These are phyloP conservation scores for Hydrotaea diabolus DNA, from an alignment of 2,888 invertebrate species.

Conservation along the genomic window DNA sequence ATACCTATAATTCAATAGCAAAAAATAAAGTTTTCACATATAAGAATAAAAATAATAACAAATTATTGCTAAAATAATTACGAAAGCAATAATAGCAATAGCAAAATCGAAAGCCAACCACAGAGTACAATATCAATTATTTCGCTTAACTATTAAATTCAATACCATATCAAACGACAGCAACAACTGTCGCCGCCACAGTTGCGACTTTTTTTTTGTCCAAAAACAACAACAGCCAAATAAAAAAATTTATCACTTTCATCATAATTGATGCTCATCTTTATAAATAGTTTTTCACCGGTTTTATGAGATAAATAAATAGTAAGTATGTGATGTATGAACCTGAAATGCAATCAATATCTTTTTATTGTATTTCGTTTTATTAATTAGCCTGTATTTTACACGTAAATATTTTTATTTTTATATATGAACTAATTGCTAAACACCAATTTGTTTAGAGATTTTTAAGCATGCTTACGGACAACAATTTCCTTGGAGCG, in stretches of 20 bases:
- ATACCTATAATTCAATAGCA: no score
- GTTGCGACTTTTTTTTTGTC: conserved; percentile 10
- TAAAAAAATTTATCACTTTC: conserved; percentile 27
- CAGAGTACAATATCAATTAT: neutral
- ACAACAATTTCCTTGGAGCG: no score
- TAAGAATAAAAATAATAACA: conserved; percentile 20
- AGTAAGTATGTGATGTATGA: conserved; percentile 18
- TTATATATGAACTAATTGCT: no score
- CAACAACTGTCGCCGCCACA: neutral
- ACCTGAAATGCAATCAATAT: neutral
- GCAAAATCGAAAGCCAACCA: neutral
- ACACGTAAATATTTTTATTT: neutral
- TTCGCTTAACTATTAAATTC: conserved; percentile 11
- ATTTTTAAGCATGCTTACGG: no score
- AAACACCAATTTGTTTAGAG: no score
- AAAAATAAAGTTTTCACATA: conserved; percentile 23
- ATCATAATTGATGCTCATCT: conserved; percentile 38
- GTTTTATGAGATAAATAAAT: conserved; percentile 19
- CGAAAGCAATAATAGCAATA: conserved; percentile 5
- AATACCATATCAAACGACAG: neutral
- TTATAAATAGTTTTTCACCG: conserved; percentile 13
- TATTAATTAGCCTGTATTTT: neutral
- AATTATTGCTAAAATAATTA: conserved; percentile 17
- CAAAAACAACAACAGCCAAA: neutral
- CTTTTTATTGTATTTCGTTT: neutral